Percentiles rank a stretch among this genome's conserved stretches.
These are phyloP conservation scores for Chrosomus eos DNA, from an alignment of 2,797 vertebrate species.

Conservation along the genomic window DNA sequence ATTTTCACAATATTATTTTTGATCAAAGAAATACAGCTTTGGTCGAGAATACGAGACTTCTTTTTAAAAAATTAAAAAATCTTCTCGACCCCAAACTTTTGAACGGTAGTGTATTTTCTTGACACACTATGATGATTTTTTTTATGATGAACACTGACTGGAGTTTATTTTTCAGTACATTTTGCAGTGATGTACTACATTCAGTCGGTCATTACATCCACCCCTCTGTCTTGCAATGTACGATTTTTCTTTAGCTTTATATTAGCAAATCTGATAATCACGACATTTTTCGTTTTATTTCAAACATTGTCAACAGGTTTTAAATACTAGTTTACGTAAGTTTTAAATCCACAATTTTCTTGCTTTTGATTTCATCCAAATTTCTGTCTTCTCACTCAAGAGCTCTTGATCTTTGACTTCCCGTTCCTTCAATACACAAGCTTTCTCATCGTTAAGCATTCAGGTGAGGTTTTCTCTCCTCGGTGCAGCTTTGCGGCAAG, in stretches of 20 bases:
- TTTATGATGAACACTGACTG: neutral
- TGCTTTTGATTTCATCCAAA: slow-evolving; percentile 31
- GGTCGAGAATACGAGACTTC: neutral
- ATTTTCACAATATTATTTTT: neutral
- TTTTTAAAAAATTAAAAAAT: neutral
- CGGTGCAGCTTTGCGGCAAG: slow-evolving; percentile 1
- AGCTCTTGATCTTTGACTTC: slow-evolving; percentile 49
- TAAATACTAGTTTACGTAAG: neutral
- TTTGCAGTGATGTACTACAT: neutral
- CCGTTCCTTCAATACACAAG: neutral
- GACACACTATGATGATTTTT: too few relatives aligned
- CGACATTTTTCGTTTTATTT: neutral
- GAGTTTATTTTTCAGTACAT: neutral
- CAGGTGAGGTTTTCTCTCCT: slow-evolving; percentile 29
- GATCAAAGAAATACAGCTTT: neutral
- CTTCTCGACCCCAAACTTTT: neutral
- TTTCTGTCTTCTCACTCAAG: slow-evolving; percentile 9
- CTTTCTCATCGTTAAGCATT: slow-evolving; percentile 22
- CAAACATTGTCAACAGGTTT: neutral
- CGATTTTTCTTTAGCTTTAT: neutral
- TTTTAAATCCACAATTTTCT: neutral
- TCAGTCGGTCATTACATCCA: neutral
- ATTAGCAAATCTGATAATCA: neutral
- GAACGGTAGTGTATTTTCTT: neutral
- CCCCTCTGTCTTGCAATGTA: neutral